Evolutionary conservation across 2,888 invertebrate genomes (phyloP).

Genomic region (Scaptomyza parva): DNA sequence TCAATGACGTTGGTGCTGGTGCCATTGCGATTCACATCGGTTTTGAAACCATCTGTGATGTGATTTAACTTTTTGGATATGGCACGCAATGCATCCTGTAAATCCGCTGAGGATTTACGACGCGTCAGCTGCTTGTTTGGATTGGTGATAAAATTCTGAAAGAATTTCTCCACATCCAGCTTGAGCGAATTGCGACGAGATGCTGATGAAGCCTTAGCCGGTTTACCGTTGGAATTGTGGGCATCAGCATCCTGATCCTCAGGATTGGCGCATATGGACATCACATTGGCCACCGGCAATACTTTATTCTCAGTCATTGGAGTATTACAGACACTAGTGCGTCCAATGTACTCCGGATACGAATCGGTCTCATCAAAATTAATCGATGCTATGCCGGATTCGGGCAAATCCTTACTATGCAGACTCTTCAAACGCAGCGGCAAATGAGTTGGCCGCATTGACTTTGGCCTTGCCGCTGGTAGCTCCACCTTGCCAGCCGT

Average conservation of each 20-base stretch:
- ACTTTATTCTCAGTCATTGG: conserved; percentile 92
- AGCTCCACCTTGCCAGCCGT: conserved; percentile 25
- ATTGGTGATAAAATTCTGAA: conserved; percentile 82
- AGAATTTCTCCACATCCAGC: conserved; percentile 83
- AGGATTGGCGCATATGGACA: conserved; percentile 90
- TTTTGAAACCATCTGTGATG: conserved; percentile 85
- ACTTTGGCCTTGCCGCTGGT: conserved; percentile 65
- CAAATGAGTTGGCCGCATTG: conserved; percentile 86
- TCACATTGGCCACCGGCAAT: conserved; percentile 89
- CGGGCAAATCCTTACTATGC: conserved; percentile 83
- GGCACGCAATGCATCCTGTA: conserved; percentile 87
- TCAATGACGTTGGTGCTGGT: conserved; percentile 37
- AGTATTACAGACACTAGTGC: conserved; percentile 91
- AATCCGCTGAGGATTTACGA: conserved; percentile 87
- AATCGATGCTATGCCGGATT: conserved; percentile 85
- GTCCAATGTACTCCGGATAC: conserved; percentile 87
- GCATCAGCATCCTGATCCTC: conserved; percentile 83
- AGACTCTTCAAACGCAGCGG: conserved; percentile 86
- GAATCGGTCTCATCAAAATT: conserved; percentile 86
- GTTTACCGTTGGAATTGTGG: conserved; percentile 66
- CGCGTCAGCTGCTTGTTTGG: conserved; percentile 81
- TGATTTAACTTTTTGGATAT: conserved; percentile 87
- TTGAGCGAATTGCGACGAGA: conserved; percentile 77
- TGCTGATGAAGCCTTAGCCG: conserved; percentile 35
- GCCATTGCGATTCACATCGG: conserved; percentile 80